These are phyloP conservation scores for Camponotus fellah DNA, from an alignment of 2,888 invertebrate species.

Conservation along the genomic window DNA sequence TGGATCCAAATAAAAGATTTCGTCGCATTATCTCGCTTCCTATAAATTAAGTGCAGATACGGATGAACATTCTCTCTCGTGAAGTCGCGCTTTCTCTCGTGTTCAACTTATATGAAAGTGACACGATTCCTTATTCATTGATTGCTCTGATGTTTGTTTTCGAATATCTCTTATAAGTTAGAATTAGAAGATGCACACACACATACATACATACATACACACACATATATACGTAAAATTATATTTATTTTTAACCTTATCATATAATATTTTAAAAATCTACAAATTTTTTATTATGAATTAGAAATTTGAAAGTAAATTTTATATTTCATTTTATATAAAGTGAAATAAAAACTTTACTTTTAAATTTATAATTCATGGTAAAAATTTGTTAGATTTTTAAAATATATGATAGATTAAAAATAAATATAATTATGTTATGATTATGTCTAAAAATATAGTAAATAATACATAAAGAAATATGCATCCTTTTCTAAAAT, in stretches of 20 bases:
- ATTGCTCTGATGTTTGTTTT: background rate
- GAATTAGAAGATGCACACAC: background rate
- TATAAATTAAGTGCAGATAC: slow-evolving; percentile 33
- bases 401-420: background rate
- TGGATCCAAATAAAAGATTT: slow-evolving; percentile 19
- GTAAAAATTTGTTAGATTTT: background rate
- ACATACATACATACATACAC: background rate
- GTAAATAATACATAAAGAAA: background rate
- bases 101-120: slow-evolving; percentile 62
- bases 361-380: background rate
- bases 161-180: background rate
- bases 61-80: slow-evolving; percentile 51
- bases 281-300: background rate
- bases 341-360: background rate
- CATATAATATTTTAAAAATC: background rate
- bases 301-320: background rate
- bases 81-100: slow-evolving; percentile 60
- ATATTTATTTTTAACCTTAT: slow-evolving; percentile 1
- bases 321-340: background rate
- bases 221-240: background rate
- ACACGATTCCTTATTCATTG: slow-evolving; percentile 57
- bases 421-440: slow-evolving; percentile 3
- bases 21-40: slow-evolving; percentile 43
- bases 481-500: background rate
- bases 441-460: background rate